phyloP scores from a whole-genome alignment of 2,888 invertebrate genomes.

The Scaptodrosophila latifasciaeformis region DNA sequence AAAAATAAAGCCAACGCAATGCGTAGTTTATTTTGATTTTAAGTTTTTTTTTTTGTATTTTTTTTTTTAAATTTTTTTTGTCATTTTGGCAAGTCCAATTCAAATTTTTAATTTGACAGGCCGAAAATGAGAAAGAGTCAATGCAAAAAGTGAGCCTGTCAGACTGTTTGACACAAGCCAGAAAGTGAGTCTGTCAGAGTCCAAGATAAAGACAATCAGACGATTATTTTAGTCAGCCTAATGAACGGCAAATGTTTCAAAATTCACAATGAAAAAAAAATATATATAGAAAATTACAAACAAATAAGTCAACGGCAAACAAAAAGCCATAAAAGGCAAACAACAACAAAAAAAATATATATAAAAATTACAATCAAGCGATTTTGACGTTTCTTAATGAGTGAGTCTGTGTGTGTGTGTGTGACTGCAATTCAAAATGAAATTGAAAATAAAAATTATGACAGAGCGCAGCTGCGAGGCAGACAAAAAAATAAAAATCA shows the following conservation, averaged over 20 bases:
- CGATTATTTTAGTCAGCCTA: constrained; percentile 43
- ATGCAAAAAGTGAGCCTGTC: too few relatives aligned
- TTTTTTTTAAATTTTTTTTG: constrained; percentile 14
- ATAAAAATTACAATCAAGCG: too few relatives aligned
- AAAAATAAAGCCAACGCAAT: not conserved
- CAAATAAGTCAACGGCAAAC: constrained; percentile 23
- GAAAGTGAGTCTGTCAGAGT: too few relatives aligned
- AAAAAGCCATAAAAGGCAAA: constrained; percentile 15
- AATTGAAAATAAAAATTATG: constrained; percentile 12
- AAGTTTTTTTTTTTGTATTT: constrained; percentile 24
- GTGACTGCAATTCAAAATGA: too few relatives aligned
- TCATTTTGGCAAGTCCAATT: constrained; percentile 57
- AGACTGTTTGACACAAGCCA: constrained; percentile 7
- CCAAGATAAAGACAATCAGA: constrained; percentile 19
- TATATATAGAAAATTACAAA: constrained; percentile 17
- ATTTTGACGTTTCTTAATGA: too few relatives aligned
- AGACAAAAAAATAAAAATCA: not conserved
- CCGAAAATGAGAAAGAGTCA: too few relatives aligned
- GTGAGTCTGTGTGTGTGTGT: too few relatives aligned
- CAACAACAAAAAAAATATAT: not conserved
- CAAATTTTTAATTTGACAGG: constrained; percentile 61
- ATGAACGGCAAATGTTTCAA: constrained; percentile 41
- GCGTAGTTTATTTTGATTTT: constrained; percentile 10
- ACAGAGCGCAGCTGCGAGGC: not conserved
- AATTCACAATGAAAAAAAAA: constrained; percentile 11